Base-by-base conservation (phyloP, 2,113 vertebrate species). In the Seriola quinqueradiata region DNA sequence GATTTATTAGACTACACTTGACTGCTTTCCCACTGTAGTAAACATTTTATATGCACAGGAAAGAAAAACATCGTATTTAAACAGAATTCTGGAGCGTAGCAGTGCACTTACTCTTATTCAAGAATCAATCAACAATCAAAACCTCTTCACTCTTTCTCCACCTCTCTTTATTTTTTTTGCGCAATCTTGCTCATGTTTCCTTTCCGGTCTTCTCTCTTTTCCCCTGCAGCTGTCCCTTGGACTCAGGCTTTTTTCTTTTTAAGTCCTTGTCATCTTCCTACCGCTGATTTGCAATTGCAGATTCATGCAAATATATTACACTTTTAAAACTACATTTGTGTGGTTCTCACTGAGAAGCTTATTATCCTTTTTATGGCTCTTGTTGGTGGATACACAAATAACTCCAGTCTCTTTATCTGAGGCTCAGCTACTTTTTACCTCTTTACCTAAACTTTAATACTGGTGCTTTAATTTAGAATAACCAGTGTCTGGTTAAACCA, bases 1-100 rank as follows among this genome's bases (percentile, higher is more conserved):
- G 77, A 90, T 87, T 86, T 84, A 89, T 86, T 85, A 60, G 8
- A 79, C 50, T 23, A 59, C 50, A 58, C 40, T 25, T 8, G 8
- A 57, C 23, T 58, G 28, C 58, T 57, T 74, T 60, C 14, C 32
- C 38, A 32, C 72, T 54, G 42, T 44, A 79, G 60, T 64, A 63
- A 84, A 83, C 46, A 81, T 50, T 75, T 75, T 74, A 50, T 25
- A 38, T 7, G 36, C 28, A 57, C 52, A 69, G 46, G 13, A 69
- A 61, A 79, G 13, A 61, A 80, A 75, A 75, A 17, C 23, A 75
- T 42, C 34, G 25, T 0, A 74, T 76, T 87, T 52, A 25, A 76
- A 70, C 52, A 72, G 60, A 85, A 73, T 52, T 11, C 40, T 63
- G 57, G 36, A 82, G 54, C 48, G 58, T 25, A 23, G 52, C 60